phyloP scores from a whole-genome alignment of 2,888 invertebrate species.

The Phengaris alcon region DNA sequence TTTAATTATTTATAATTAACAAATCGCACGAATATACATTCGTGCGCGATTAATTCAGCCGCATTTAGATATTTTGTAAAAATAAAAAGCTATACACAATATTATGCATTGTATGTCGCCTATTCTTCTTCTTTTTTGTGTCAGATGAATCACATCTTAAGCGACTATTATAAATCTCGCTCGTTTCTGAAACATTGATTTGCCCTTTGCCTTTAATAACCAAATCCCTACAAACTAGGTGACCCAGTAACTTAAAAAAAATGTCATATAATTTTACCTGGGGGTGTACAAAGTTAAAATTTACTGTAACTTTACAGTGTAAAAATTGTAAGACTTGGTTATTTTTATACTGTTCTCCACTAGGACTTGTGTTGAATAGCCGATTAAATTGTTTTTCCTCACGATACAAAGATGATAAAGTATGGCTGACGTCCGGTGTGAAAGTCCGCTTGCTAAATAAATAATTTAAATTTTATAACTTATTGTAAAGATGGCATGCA shows the following conservation, averaged over 20 bases:
- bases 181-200: no score
- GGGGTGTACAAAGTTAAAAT: neutral
- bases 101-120: no score
- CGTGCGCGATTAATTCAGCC: no score
- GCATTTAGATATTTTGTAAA: no score
- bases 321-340: neutral
- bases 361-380: neutral
- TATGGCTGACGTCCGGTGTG: neutral
- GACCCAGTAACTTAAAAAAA: neutral
- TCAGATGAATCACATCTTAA: no score
- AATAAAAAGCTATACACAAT: no score
- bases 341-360: slow-evolving; percentile 16
- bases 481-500: neutral
- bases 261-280: neutral
- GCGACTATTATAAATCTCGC: no score
- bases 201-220: neutral
- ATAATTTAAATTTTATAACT: slow-evolving; percentile 1
- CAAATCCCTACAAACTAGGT: neutral
- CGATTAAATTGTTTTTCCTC: slow-evolving; percentile 14
- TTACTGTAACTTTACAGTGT: neutral
- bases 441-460: neutral
- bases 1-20: no score
- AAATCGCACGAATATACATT: no score
- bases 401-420: slow-evolving; percentile 4
- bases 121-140: no score